phyloP scores from a whole-genome alignment of 2,797 vertebrate species.

The Balearica regulorum region DNA sequence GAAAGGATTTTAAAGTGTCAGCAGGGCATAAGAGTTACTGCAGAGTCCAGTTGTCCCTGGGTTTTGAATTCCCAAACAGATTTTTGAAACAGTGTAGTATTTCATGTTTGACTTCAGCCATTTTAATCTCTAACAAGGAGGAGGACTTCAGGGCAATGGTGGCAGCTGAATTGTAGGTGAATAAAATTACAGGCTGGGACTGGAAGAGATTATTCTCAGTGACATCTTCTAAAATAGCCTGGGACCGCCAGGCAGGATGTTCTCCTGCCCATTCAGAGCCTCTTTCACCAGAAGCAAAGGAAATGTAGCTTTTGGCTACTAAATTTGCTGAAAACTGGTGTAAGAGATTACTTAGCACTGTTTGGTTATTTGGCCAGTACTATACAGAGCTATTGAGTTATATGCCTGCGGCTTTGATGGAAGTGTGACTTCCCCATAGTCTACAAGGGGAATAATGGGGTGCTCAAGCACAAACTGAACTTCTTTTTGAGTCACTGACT shows the following conservation, averaged over 20 bases:
- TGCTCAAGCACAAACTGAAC: not conserved
- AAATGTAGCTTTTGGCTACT: not conserved
- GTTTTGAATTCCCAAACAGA: not conserved
- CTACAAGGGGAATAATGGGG: not conserved
- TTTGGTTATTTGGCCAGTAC: not conserved
- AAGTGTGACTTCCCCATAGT: not conserved
- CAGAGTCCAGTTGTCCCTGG: not conserved
- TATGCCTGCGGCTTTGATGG: not conserved
- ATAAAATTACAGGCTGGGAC: not conserved
- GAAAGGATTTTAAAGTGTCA: not conserved
- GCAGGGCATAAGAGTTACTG: not conserved
- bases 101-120: not conserved
- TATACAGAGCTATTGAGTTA: not conserved
- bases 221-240: not conserved
- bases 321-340: not conserved
- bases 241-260: not conserved
- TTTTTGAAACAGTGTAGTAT: not conserved
- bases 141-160: not conserved
- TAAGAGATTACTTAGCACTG: not conserved
- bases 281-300: not conserved
- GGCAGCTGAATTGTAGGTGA: not conserved
- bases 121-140: not conserved
- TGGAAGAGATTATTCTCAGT: not conserved
- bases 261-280: not conserved
- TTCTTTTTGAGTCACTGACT: not conserved